Evolutionary conservation across 2,888 invertebrate genomes (phyloP).

Genomic region (Rhagium mordax): DNA sequence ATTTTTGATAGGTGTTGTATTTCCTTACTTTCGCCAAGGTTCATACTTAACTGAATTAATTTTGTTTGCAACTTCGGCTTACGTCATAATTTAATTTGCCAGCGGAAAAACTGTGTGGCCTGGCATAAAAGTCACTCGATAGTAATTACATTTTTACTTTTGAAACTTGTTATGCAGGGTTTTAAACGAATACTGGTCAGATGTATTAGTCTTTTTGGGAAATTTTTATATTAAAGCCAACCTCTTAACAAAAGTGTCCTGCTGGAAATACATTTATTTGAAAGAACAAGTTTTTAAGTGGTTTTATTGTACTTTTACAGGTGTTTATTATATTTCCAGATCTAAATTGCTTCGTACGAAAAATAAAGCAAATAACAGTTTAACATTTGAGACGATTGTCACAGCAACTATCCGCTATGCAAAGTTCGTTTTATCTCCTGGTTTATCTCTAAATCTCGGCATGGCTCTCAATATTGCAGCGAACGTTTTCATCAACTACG

Average conservation of each 20-base stretch:
- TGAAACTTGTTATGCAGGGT: too few species aligned
- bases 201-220: too few species aligned
- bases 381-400: neutral
- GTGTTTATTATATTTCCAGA: neutral
- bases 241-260: too few species aligned
- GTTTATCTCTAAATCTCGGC: neutral
- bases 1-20: neutral
- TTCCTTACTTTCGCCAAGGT: neutral
- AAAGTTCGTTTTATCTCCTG: neutral
- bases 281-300: neutral
- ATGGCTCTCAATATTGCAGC: neutral
- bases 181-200: too few species aligned
- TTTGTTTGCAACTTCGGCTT: neutral
- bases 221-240: too few species aligned
- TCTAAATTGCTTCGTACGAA: neutral
- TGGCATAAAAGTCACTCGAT: neutral
- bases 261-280: too few species aligned
- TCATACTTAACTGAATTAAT: neutral
- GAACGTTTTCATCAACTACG: neutral
- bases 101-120: neutral
- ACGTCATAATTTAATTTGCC: neutral
- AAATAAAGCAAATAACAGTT: neutral
- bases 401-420: neutral
- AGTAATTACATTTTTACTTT: neutral
- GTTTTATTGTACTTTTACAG: neutral